Evolutionary conservation across 2,888 invertebrate species (phyloP).

Genomic region (Cryptocephalus moraei): DNA sequence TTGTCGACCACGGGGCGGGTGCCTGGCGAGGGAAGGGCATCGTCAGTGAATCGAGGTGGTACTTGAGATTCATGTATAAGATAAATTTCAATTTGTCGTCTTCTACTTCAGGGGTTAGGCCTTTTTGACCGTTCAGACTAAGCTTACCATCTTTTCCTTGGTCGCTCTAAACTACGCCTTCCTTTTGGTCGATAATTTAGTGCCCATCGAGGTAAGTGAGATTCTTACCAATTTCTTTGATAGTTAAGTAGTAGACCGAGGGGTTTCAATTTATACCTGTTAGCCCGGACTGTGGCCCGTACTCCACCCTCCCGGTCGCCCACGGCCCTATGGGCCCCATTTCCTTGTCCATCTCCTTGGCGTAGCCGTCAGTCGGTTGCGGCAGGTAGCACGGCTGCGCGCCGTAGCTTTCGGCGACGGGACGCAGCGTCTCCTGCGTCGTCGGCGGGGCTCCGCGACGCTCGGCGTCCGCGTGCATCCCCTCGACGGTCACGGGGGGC

Average conservation of each 20-base stretch:
- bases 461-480: constrained; percentile 5
- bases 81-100: no score
- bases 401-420: constrained; percentile 4
- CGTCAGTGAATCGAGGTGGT: no score
- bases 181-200: no score
- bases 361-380: constrained; percentile 39
- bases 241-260: no score
- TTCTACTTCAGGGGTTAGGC: no score
- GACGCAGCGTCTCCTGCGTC: constrained; percentile 11
- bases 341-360: constrained; percentile 26
- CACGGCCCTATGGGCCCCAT: constrained; percentile 54
- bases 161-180: no score
- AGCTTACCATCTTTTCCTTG: no score
- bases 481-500: constrained; percentile 16
- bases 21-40: constrained; percentile 27
- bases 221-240: no score
- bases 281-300: constrained; percentile 57
- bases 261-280: no score
- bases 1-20: constrained; percentile 65
- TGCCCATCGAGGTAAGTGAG: no score
- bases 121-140: no score
- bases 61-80: no score
- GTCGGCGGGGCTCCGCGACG: constrained; percentile 7
- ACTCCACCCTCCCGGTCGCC: constrained; percentile 63
- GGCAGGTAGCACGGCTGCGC: constrained; percentile 42